Evolutionary conservation across 2,113 vertebrate genomes (phyloP).

Genomic region (Antidorcas marsupialis): DNA sequence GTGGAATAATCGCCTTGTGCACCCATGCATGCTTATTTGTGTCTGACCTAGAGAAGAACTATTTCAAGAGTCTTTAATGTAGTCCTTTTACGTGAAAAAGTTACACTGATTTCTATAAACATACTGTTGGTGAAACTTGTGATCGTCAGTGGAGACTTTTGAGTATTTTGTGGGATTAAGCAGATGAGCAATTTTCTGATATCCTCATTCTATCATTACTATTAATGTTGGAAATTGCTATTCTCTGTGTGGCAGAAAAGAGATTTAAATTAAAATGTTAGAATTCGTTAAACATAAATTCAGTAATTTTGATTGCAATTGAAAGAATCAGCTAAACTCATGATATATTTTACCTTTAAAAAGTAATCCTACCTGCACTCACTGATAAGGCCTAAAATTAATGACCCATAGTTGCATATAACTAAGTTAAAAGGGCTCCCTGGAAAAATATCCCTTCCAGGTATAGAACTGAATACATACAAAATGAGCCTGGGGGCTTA

Average conservation of each 20-base stretch:
- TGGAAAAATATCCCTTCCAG: background rate
- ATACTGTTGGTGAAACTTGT: background rate
- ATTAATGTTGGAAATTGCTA: background rate
- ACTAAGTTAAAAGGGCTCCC: background rate
- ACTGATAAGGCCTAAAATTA: background rate
- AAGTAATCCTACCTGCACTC: background rate
- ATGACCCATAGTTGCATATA: background rate
- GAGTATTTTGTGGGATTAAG: background rate
- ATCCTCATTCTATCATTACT: background rate
- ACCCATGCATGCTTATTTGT: background rate
- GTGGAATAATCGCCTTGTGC: background rate
- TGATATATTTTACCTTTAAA: background rate
- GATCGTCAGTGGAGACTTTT: background rate
- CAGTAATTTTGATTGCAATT: background rate
- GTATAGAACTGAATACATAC: background rate
- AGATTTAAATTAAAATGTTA: background rate
- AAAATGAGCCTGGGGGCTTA: background rate
- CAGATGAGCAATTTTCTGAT: background rate
- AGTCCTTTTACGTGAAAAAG: background rate
- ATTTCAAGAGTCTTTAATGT: background rate
- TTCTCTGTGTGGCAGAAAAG: background rate
- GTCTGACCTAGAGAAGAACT: background rate
- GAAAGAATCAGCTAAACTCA: background rate
- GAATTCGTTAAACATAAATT: background rate
- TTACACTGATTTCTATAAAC: background rate